These are phyloP conservation scores for Malaclemys terrapin DNA, from an alignment of 2,113 vertebrate genomes.

Conservation along the genomic window DNA sequence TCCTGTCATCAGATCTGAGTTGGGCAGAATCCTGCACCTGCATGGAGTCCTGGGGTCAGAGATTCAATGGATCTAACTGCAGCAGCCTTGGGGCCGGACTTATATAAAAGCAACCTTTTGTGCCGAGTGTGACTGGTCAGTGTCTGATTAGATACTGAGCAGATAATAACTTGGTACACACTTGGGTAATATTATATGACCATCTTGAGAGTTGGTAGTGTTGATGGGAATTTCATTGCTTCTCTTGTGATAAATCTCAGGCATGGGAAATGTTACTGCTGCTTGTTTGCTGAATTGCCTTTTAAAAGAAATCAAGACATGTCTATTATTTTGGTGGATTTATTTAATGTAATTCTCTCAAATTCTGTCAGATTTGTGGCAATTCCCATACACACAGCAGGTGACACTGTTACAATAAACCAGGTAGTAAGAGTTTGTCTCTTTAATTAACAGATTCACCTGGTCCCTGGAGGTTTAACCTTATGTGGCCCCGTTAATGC, in stretches of 20 bases:
- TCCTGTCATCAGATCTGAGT: neutral
- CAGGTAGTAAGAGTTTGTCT: slow-evolving; percentile 23
- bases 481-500: neutral
- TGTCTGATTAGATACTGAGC: neutral
- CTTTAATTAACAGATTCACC: neutral
- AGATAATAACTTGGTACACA: neutral
- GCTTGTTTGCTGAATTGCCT: fast-evolving
- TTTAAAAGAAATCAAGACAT: neutral
- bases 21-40: neutral
- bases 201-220: neutral
- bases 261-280: fast-evolving
- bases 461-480: neutral
- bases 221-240: neutral
- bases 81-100: neutral
- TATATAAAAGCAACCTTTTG: neutral
- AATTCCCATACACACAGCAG: neutral
- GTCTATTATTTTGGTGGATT: neutral
- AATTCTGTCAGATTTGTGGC: neutral
- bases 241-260: neutral
- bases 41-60: neutral
- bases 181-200: neutral
- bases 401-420: neutral
- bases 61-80: neutral
- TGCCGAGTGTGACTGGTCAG: neutral
- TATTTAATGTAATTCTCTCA: fast-evolving